Base-by-base conservation (phyloP, 2,797 vertebrate genomes). In the Neosalanx taihuensis region DNA sequence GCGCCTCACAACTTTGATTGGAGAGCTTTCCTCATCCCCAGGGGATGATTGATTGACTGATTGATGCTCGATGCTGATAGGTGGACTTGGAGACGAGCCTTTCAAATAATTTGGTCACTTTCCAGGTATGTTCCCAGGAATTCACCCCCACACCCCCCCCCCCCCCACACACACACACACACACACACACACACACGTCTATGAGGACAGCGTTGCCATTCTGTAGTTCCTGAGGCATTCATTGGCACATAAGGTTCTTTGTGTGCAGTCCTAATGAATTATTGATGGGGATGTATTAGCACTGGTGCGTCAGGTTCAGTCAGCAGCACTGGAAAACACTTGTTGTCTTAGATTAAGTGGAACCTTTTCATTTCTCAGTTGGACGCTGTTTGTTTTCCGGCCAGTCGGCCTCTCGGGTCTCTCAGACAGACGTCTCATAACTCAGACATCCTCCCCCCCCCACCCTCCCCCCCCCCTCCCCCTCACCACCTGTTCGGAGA, bases 1-100 rank as follows among this genome's bases (percentile, higher is more conserved):
- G 73, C 49, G 76, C 30, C 76, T 64, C 68, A 76, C 70, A 62
- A 56, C 72, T 70, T 57, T 76, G 78, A 81, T 73, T 84, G 77
- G 78, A 74, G 72, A 76, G 7, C 2, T 67, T 17, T 3, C 6
- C 5, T 30, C 23, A 73, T 74, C 56, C 33, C 41, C 68, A 58
- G 72, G 67, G 49, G 35, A 6, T 37, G 35, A 51, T 13, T 51
- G 49, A 51, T 51, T 51, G 46, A 70, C 61, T 79, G 65, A 79
- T 79, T 84, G 79, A 74, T 63, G 73, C 69, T 56, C 71, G 59
- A 12, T 10, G 67, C 67, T 72, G 61, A 18, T 66, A 75, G 76
- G 69, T 75, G 73, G 0, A 1, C 26, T 53, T 60, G 30, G 49
- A 18, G 13, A 51, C 35, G 10, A 35, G 35, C 7, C 7, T 6